phyloP scores from a whole-genome alignment of 2,113 vertebrate species.

The Amblyopsis rosae region DNA sequence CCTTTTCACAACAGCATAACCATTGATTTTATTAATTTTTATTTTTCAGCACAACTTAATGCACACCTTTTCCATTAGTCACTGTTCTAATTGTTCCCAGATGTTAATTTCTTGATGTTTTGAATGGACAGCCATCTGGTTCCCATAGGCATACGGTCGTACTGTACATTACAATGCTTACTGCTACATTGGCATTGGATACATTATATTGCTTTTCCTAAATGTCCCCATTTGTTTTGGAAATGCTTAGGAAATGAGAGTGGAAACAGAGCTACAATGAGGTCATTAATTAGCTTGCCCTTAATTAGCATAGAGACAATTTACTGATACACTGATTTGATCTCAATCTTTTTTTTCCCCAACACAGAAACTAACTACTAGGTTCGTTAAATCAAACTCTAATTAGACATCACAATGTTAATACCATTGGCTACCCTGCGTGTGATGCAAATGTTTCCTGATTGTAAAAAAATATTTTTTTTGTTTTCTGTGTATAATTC shows the following conservation, averaged over 20 bases:
- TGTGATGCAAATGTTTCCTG: constrained; percentile 20
- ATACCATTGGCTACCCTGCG: not conserved
- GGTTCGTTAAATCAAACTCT: constrained; percentile 10
- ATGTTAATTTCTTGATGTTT: not conserved
- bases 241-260: constrained; percentile 12
- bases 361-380: not conserved
- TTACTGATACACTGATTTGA: not conserved
- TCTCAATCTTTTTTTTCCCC: not conserved
- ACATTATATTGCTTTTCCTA: not conserved
- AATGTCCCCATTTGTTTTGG: not conserved
- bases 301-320: not conserved
- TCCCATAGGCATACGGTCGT: not conserved
- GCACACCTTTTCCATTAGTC: too few species aligned
- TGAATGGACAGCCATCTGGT: constrained; percentile 3
- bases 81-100: too few species aligned
- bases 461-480: constrained; percentile 37
- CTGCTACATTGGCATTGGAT: not conserved
- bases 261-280: not conserved
- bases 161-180: not conserved
- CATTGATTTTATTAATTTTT: constrained; percentile 15
- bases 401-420: not conserved
- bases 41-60: constrained; percentile 10
- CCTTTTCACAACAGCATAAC: constrained; percentile 29
- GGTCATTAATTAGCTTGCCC: not conserved
- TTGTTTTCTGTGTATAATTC: constrained; percentile 43